These are phyloP conservation scores for Heliconius hermathena DNA, from an alignment of 1,140 invertebrate genomes.

Conservation along the genomic window DNA sequence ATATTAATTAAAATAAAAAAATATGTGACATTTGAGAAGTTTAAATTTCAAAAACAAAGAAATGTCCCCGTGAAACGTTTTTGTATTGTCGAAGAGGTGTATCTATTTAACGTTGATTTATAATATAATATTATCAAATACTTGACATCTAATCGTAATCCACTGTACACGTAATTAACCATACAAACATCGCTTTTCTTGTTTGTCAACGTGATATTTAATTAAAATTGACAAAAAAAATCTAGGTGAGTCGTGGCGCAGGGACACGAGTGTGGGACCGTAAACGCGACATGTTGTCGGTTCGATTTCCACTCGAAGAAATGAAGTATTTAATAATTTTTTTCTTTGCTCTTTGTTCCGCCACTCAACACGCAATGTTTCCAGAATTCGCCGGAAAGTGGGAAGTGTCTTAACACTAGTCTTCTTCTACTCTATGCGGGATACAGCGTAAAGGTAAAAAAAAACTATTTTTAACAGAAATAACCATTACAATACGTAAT, in stretches of 20 bases:
- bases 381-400: no score
- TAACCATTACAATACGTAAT: not conserved
- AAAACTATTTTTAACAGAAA: not conserved
- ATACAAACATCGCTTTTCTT: not conserved
- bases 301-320: no score
- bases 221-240: not conserved
- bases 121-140: constrained; percentile 26
- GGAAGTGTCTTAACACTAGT: no score
- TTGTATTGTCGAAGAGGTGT: constrained; percentile 19
- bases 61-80: not conserved
- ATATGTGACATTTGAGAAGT: constrained; percentile 6
- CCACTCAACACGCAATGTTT: no score
- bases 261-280: no score
- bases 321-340: no score
- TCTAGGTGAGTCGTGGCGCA: no score
- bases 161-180: constrained; percentile 15
- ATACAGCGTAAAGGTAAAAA: not conserved
- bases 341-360: no score
- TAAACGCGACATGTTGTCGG: no score
- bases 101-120: constrained; percentile 22
- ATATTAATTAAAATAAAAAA: not conserved
- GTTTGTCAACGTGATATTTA: constrained; percentile 9
- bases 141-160: constrained; percentile 31
- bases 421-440: no score
- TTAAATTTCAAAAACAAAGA: not conserved